Base-by-base conservation (phyloP, 2,888 invertebrate genomes). In the Pantelozetes paolii region DNA sequence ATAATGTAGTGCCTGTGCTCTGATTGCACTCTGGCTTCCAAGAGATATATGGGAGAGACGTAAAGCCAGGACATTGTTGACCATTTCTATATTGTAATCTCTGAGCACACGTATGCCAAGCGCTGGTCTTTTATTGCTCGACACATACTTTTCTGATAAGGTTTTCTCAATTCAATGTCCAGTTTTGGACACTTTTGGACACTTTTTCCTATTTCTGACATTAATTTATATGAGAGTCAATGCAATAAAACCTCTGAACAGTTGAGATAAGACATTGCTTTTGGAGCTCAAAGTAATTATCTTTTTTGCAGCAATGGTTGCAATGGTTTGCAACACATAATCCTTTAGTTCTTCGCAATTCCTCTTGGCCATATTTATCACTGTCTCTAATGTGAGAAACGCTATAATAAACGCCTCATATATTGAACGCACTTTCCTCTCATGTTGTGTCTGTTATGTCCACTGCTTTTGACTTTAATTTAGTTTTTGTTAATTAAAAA, bases 161-260 rank as follows among this genome's bases (percentile, higher is more conserved):
- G 42, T 69, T 64, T 69, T 69, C 69, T 69, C 69, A 45, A 42
- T 45, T 69, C 69, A 69, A 40, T 69, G 69, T 69, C 69, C 69
- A 69, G 36, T 69, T 40, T 5, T n/a, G n/a, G n/a, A n/a, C n/a
- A n/a, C n/a, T n/a, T n/a, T 45, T 45, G 40, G 26, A 20, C 45
- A 69, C 26, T 45, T 36, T 69, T 69, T 69, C 69, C 5, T 69
- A 69, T 45, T 42, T 69, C 13, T 69, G 69, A 69, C 69, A 69
- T 69, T 69, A 69, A 69, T 69, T 69, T 69, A 69, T 69, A 69
- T 69, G 69, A 42, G 40, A 69, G 69, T 69, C 69, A 69, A 69
- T 69, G 69, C 45, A 69, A 69, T 69, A 69, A 69, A 69, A 69
- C 40, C 69, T 69, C 69, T 69, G 69, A 69, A 69, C 69, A 69